Evolutionary conservation across 2,888 invertebrate species (phyloP).

Genomic region (Rhodophaea formosa): DNA sequence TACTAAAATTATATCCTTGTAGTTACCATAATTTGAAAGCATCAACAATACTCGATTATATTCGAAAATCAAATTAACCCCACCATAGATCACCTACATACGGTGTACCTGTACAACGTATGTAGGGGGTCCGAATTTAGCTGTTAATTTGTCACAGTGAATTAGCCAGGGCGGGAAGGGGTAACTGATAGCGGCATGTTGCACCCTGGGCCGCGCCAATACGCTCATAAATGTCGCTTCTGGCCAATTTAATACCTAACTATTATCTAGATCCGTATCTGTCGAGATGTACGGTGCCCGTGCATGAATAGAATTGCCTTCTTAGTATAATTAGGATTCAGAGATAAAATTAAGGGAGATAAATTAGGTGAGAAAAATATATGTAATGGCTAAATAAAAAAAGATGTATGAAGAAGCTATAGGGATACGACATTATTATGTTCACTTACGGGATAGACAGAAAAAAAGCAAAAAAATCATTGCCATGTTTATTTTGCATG

Average conservation of each 20-base stretch:
- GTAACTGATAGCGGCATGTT: slow-evolving; percentile 78
- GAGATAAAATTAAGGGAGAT: not conserved
- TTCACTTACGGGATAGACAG: no score
- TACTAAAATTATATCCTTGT: no score
- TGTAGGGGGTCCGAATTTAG: slow-evolving; percentile 65
- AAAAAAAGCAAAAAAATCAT: no score
- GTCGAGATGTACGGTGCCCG: slow-evolving; percentile 32
- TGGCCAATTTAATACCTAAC: slow-evolving; percentile 73
- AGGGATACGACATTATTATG: no score
- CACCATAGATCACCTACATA: not conserved
- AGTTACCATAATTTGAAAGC: no score
- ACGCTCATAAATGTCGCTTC: slow-evolving; percentile 73
- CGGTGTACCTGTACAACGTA: slow-evolving; percentile 4
- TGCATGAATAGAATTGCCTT: slow-evolving; percentile 20
- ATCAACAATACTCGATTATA: no score
- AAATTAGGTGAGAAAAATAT: not conserved
- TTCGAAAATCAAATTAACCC: not conserved
- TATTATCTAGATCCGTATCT: slow-evolving; percentile 65
- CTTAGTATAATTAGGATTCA: not conserved
- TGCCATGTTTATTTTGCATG: no score
- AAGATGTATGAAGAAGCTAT: no score
- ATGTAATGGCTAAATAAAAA: no score
- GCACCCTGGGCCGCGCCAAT: slow-evolving; percentile 76
- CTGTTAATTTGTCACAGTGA: slow-evolving; percentile 81
- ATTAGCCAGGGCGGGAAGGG: slow-evolving; percentile 70